phyloP scores from a whole-genome alignment of 2,113 vertebrate genomes.

The Alexandromys fortis region DNA sequence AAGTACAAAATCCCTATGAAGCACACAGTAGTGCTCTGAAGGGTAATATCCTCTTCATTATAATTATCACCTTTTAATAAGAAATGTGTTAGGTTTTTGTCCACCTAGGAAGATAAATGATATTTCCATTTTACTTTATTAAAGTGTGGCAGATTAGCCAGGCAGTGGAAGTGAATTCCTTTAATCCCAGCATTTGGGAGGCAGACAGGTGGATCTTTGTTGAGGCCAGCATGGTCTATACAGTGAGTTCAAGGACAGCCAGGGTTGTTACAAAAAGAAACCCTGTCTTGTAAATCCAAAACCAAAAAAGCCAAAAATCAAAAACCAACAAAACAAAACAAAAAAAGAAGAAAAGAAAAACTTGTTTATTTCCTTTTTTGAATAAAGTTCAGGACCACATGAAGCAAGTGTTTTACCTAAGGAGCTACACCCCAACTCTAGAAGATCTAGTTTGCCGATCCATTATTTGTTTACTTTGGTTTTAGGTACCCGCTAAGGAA shows the following conservation, averaged over 20 bases:
- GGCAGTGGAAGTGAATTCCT: neutral
- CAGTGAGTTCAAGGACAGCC: no score
- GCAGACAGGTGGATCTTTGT: neutral
- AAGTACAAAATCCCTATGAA: neutral
- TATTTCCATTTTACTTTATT: neutral
- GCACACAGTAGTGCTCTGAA: neutral
- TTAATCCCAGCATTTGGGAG: neutral
- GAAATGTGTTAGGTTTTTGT: neutral
- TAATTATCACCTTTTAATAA: neutral
- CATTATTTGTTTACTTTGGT: neutral
- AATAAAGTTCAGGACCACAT: neutral
- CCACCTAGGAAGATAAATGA: neutral
- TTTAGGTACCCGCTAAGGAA: neutral
- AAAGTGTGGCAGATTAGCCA: neutral
- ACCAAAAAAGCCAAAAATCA: no score
- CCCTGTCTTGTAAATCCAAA: neutral
- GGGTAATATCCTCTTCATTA: neutral
- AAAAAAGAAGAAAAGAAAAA: neutral
- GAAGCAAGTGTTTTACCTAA: neutral
- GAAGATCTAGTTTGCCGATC: neutral
- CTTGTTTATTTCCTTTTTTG: neutral
- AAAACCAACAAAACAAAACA: neutral
- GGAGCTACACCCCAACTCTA: neutral
- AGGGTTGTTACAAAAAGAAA: neutral
- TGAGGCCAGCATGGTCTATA: no score